Base-by-base conservation (phyloP, 2,113 vertebrate species). In the Dunckerocampus dactyliophorus region DNA sequence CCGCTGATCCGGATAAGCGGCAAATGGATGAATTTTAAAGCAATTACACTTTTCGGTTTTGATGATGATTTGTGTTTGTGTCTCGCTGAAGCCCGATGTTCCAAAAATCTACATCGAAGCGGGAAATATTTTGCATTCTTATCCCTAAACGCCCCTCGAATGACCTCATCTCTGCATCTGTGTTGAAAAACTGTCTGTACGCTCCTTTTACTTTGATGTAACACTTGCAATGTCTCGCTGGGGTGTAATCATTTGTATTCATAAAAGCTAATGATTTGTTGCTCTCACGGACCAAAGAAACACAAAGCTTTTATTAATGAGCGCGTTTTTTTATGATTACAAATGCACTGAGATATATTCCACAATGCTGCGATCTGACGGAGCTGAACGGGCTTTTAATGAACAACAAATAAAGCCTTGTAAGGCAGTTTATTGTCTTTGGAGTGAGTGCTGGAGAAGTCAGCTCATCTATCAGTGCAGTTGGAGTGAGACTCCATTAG, bases 401-500 rank as follows among this genome's bases (percentile, higher is more conserved):
- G 60, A 24, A 28, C 52, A 69, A 43, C 28, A 65, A 63, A 71
- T 57, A 45, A 65, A 67, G 47, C 12, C 49, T 47, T 64, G 15
- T 50, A 42, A 57, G 51, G 17, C 5, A 16, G 58, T 72, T 24
- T 72, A 61, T 71, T 20, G 64, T 60, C 24, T 20, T 72, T 63
- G 39, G 39, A 43, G 37, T 67, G 62, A 67, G 64, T 72, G 54
- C 50, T 50, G 43, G 64, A 55, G 51, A 67, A 64, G 34, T 55
- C 63, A 56, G 62, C 47, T 14, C 37, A 24, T 73, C 52, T 61
- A 67, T 82, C 60, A 71, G 60, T 56, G 61, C 57, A 54, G 56
- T 56, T 63, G 62, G 47, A 72, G 54, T 65, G 45, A 28, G 46
- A 67, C 59, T 72, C 72, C 62, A 70, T 81, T 76, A 74, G 55